phyloP scores from a whole-genome alignment of 2,888 invertebrate species.

The Drosophila suboccidentalis region DNA sequence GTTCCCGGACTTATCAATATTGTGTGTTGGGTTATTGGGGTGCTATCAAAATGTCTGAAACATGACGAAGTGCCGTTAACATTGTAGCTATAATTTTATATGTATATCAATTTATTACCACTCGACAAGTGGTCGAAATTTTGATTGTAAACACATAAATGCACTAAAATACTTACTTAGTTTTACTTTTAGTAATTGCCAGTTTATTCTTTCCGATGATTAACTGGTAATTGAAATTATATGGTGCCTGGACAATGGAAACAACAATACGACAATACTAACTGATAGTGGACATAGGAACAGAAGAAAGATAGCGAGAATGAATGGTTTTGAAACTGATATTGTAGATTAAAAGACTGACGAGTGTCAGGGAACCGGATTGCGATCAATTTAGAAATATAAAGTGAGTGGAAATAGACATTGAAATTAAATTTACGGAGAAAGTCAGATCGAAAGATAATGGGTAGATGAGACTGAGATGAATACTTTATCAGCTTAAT shows the following conservation, averaged over 20 bases:
- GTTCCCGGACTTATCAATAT: constrained; percentile 28
- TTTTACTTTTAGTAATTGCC: constrained; percentile 11
- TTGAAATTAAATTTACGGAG: not conserved
- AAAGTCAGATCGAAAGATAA: no score
- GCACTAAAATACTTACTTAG: constrained; percentile 18
- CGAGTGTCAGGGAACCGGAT: not conserved
- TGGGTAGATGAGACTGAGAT: no score
- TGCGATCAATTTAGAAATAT: not conserved
- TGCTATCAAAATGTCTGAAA: constrained; percentile 41
- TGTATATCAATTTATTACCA: constrained; percentile 17
- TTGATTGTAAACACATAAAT: constrained; percentile 12
- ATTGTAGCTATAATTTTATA: constrained; percentile 1
- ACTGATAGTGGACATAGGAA: not conserved
- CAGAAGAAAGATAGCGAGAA: not conserved
- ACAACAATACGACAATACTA: not conserved
- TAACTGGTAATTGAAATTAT: constrained; percentile 21
- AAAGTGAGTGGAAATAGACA: not conserved
- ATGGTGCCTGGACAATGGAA: constrained; percentile 4
- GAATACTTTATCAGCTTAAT: not conserved
- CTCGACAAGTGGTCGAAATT: constrained; percentile 4
- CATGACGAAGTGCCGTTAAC: constrained; percentile 25
- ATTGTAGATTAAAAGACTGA: not conserved
- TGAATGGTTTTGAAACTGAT: not conserved
- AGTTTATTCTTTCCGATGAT: constrained; percentile 3
- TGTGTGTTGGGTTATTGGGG: constrained; percentile 13